Conservation (phyloP, 2,113 vertebrate species). For the Phylloscopus trochilus region DNA sequence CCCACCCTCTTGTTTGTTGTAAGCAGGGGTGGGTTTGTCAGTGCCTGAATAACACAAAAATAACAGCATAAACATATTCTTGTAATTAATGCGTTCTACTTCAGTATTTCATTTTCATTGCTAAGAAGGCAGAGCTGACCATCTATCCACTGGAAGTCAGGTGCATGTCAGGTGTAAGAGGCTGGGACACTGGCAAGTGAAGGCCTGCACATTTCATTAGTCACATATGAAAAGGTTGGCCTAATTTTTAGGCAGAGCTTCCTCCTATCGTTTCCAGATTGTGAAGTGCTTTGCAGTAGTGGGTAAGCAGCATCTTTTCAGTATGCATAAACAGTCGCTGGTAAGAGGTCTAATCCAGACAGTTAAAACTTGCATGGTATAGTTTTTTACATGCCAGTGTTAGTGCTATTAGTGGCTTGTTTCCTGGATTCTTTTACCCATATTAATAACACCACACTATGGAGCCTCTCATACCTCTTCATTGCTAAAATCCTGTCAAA, state of each 20-base stretch:
- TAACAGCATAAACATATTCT: neutral
- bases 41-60: neutral
- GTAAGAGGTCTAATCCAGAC: neutral
- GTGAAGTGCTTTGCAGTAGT: neutral
- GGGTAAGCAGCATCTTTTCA: neutral
- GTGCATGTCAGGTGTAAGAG: neutral
- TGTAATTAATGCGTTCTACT: neutral
- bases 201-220: neutral
- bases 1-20: neutral
- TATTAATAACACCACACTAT: neutral
- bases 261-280: neutral
- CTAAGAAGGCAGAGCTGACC: neutral
- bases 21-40: neutral
- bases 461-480: neutral
- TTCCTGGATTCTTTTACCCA: neutral
- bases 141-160: neutral
- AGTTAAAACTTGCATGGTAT: neutral
- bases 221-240: neutral
- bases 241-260: constrained; percentile 9
- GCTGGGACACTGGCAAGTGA: neutral
- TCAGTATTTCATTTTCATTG: neutral
- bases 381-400: neutral
- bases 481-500: neutral
- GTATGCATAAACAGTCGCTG: neutral
- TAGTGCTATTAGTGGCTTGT: neutral